Evolutionary conservation across 2,797 vertebrate genomes (phyloP).

Genomic region (Xiphorhynchus erythropygius): DNA sequence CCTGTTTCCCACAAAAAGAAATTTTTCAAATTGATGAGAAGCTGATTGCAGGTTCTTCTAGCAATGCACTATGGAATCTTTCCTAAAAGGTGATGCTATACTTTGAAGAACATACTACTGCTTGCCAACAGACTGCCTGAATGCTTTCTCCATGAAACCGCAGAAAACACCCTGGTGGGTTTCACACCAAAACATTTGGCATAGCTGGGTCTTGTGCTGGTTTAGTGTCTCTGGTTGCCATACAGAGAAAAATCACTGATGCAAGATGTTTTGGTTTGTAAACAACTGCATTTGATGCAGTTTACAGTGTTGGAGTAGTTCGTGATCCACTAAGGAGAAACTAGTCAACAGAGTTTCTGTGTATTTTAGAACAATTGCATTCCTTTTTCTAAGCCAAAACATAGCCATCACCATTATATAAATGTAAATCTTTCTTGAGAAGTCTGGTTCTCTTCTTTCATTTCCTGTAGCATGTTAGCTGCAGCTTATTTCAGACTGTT

Average conservation of each 20-base stretch:
- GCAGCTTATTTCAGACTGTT: slow-evolving; percentile 27
- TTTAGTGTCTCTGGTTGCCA: neutral
- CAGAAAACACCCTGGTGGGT: neutral
- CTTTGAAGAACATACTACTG: neutral
- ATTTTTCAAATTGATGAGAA: neutral
- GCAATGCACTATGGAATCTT: neutral
- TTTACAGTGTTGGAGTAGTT: neutral
- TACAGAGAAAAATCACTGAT: neutral
- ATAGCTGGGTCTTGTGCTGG: neutral
- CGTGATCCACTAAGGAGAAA: neutral
- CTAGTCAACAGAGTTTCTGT: neutral
- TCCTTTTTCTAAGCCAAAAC: slow-evolving; percentile 36
- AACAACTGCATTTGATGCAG: neutral
- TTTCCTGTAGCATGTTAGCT: slow-evolving; percentile 48
- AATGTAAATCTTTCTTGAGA: slow-evolving; percentile 22
- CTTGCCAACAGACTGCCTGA: neutral
- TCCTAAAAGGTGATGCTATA: neutral
- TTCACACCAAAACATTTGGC: neutral
- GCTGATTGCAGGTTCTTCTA: neutral
- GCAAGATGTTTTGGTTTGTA: neutral
- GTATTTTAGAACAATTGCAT: slow-evolving; percentile 24
- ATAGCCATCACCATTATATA: neutral
- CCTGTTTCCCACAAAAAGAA: neutral
- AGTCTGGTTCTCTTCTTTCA: slow-evolving; percentile 36
- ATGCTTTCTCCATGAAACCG: neutral